Conservation (phyloP, 2,888 invertebrate species). For the Eudasyphora cyanicolor region DNA sequence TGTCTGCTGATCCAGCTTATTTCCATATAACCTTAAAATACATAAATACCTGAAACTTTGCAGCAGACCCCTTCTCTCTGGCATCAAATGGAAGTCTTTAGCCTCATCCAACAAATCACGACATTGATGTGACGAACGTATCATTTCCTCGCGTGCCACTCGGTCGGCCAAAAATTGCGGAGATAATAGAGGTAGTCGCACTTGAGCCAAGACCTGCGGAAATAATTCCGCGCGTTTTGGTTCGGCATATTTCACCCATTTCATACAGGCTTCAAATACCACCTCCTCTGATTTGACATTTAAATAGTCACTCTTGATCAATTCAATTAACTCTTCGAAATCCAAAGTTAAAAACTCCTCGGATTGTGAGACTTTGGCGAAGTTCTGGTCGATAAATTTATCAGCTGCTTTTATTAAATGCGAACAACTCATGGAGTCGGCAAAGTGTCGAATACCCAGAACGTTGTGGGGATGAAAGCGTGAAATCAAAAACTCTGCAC, state of each 20-base stretch:
- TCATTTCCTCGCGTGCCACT: conserved; percentile 89
- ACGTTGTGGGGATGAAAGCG: conserved; percentile 90
- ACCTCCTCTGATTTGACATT: conserved; percentile 89
- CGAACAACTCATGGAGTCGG: conserved; percentile 88
- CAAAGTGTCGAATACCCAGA: conserved; percentile 89
- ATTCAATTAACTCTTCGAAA: conserved; percentile 84
- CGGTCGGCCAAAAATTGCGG: conserved; percentile 91
- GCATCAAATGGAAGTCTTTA: conserved; percentile 92
- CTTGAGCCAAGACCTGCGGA: conserved; percentile 87
- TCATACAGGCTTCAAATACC: conserved; percentile 91
- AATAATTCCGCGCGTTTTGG: conserved; percentile 82
- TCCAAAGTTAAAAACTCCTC: conserved; percentile 86
- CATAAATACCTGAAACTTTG: conserved; percentile 86
- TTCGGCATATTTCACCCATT: conserved; percentile 87
- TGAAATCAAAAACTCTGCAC: conserved; percentile 89
- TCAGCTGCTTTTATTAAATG: conserved; percentile 87
- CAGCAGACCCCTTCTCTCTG: conserved; percentile 88
- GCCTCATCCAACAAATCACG: conserved; percentile 93
- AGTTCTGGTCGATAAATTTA: conserved; percentile 86
- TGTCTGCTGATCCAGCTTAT: too few relatives aligned
- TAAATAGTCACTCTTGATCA: conserved; percentile 88
- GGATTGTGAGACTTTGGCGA: conserved; percentile 87
- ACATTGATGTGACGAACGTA: conserved; percentile 89
- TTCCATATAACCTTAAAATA: too few relatives aligned
- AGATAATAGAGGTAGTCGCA: conserved; percentile 89